Base-by-base conservation (phyloP, 2,113 vertebrate genomes). In the Urocynchramus pylzowi region DNA sequence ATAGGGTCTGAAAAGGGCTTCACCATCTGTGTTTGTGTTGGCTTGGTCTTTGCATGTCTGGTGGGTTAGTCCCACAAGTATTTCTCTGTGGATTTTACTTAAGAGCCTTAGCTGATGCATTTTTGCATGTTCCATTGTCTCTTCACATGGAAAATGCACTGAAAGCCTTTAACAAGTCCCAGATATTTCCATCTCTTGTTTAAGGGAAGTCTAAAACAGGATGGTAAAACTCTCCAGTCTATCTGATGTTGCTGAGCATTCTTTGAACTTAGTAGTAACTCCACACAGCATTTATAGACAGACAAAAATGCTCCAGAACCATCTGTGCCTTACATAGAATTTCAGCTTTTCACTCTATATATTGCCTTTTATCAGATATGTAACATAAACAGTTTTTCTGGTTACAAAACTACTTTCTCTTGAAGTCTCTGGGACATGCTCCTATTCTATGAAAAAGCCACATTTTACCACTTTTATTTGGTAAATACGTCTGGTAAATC, bases 21-120 rank as follows among this genome's bases (percentile, higher is more conserved):
- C 80, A 53, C 89, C 87, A 90, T 86, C 90, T 95, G 83, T 97
- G 87, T 95, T 93, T 97, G 39, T 92, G 49, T 95, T 94, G 84
- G 90, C 90, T 82, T 82, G 61, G 27, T 60, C 49, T 87, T 67
- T 56, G 65, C 49, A 16, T 52, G n/a, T 56, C 78, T 87, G 35
- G 37, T 82, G 70, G 41, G 52, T 54, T 64, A 70, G 73, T 42
- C 47, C 39, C 52, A 59, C 47, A 68, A 91, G 65, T 63, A 67
- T 84, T 95, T 89, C 56, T 39, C 87, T 65, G 60, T 63, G 75
- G 69, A 57, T 15, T n/a, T 42, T 28, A 24, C 49, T 63, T 41
- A 7, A 37, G 64, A 74, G 42, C 47, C 49, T 82, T 30, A 44
- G 70, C 70, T 82, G 84, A 78, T 76, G 53, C 49, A 49, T 68